Percentiles rank a stretch among this genome's conserved stretches.
Evolutionary conservation across 2,888 invertebrate genomes (phyloP).

Genomic region (Eristalinus sepulchralis): DNA sequence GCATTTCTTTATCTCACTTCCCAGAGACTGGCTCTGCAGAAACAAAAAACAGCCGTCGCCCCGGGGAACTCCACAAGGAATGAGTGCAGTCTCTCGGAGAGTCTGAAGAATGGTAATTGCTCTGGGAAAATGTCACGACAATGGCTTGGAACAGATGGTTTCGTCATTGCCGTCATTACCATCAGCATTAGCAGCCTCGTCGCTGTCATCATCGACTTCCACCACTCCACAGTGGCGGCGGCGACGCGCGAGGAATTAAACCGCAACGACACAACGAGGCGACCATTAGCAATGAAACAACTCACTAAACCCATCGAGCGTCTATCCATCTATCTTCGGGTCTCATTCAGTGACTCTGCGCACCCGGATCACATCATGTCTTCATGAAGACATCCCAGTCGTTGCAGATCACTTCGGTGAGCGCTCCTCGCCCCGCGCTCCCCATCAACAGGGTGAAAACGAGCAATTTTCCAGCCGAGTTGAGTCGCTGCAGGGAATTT

Average conservation of each 20-base stretch:
- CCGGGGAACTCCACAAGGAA: background rate
- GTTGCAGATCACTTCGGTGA: constrained; percentile 11
- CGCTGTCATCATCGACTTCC: constrained; percentile 18
- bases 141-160: constrained; percentile 56
- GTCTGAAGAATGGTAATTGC: constrained; percentile 64
- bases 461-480: constrained; percentile 35
- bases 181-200: constrained; percentile 53
- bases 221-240: constrained; percentile 11
- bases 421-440: background rate
- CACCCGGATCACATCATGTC: constrained; percentile 17
- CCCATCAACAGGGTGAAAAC: background rate
- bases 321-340: constrained; percentile 45
- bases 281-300: constrained; percentile 55
- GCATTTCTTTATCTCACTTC: constrained; percentile 63
- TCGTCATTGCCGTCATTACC: constrained; percentile 67
- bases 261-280: constrained; percentile 17
- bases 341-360: constrained; percentile 28
- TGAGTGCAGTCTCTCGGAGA: constrained; percentile 8
- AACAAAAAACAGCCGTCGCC: background rate
- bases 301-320: constrained; percentile 55
- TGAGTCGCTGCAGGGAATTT: constrained; percentile 23
- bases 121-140: constrained; percentile 71
- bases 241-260: constrained; percentile 23
- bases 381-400: constrained; percentile 41
- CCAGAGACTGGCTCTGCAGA: constrained; percentile 19